Evolutionary conservation across 2,113 vertebrate genomes (phyloP).

Genomic region (Malurus melanocephalus): DNA sequence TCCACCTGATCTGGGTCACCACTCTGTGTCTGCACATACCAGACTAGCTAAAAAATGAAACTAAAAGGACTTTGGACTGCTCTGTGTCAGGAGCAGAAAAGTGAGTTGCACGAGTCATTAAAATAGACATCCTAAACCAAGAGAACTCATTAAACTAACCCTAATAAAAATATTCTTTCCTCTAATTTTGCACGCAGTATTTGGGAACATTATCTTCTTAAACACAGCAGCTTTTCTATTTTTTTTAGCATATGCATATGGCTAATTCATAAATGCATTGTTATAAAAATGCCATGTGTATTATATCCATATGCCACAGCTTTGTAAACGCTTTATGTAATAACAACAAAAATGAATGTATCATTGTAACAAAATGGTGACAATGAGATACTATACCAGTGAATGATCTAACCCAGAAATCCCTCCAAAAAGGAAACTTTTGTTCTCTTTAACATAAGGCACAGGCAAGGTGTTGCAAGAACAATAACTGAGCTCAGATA

Average conservation of each 20-base stretch:
- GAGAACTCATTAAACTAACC: background rate
- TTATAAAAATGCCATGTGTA: background rate
- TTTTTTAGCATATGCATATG: background rate
- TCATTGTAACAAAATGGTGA: background rate
- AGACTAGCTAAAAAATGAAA: background rate
- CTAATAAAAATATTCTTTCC: background rate
- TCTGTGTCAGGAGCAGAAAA: fast-evolving
- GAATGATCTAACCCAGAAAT: background rate
- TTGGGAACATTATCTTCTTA: background rate
- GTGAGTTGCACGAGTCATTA: background rate
- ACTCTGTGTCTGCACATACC: background rate
- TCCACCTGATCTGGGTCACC: background rate
- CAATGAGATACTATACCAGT: background rate
- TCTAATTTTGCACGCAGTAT: background rate
- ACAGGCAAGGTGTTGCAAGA: background rate
- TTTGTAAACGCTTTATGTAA: background rate
- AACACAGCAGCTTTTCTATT: background rate
- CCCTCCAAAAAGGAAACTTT: background rate
- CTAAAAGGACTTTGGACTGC: background rate
- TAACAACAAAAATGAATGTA: background rate
- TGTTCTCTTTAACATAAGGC: background rate
- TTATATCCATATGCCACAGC: background rate
- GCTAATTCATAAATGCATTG: background rate
- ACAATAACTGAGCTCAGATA: background rate
- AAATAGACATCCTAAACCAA: background rate